These are phyloP conservation scores for Sebastolobus altivelis DNA, from an alignment of 2,797 vertebrate genomes.

Conservation along the genomic window DNA sequence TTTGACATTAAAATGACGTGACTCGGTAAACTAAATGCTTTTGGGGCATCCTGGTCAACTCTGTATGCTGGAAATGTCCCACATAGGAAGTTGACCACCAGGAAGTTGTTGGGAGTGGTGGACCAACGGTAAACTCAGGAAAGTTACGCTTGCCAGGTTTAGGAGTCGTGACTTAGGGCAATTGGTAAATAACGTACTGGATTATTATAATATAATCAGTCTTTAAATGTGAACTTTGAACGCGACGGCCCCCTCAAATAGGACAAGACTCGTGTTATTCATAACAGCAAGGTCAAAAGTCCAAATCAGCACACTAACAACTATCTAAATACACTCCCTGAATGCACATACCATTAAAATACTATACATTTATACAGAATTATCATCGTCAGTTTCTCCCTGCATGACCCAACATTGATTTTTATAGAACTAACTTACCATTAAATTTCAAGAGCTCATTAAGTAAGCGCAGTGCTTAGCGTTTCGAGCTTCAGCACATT, in stretches of 20 bases:
- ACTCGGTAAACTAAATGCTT: background rate
- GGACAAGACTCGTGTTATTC: constrained; percentile 19
- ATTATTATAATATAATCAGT: constrained; percentile 2
- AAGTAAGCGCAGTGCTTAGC: constrained; percentile 27
- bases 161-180: background rate
- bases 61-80: background rate
- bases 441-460: constrained; percentile 32
- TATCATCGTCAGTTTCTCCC: constrained; percentile 26
- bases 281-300: constrained; percentile 41
- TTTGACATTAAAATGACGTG: background rate
- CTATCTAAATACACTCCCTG: constrained; percentile 61
- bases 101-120: background rate
- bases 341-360: constrained; percentile 78
- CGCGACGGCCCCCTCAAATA: constrained; percentile 5
- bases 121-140: background rate
- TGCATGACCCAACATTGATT: constrained; percentile 45
- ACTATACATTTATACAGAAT: constrained; percentile 82
- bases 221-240: constrained; percentile 20
- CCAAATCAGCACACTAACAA: constrained; percentile 41
- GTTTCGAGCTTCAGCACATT: constrained; percentile 33
- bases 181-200: constrained; percentile 10
- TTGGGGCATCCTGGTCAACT: background rate
- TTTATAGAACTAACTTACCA: constrained; percentile 31
- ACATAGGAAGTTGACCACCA: background rate
- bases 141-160: constrained; percentile 1